Evolutionary conservation across 1,140 invertebrate genomes (phyloP), one percentile per base, ranked within the genome.

Genomic region (Zaprionus davidi): DNA sequence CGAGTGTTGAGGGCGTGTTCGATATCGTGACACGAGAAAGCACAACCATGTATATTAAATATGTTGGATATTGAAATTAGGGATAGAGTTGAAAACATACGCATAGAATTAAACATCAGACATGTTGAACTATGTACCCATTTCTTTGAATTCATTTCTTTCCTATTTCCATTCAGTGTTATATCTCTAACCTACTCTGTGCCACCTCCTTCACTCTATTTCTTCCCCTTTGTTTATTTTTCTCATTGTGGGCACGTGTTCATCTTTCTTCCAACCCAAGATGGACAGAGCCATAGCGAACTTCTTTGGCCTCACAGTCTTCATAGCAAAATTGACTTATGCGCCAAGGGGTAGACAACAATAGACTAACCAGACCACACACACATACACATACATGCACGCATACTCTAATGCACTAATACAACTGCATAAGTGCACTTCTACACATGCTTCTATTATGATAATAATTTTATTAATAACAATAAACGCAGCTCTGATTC

Each of bases 391-490:
- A 62, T 26, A 26, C 24, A 24, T 24, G 3, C 15, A 17, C 41
- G 5, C 15, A n/a, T n/a, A 44, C 41, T 17, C n/a, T 44, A n/a
- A 51, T 24, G 58, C 36, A 55, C 68, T 59, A 71, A 57, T 69
- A 79, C 65, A 38, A 55, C 64, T 38, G 64, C 66, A 81, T 31
- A 78, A 66, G 69, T 68, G 71, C 79, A 71, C 20, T 51, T 24
- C 28, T 9, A 13, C 22, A 22, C 31, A 26, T 24, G 55, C 34
- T n/a, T 13, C 60, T 46, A 67, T 67, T 58, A 58, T 24, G 53
- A 76, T 58, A 82, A 70, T 78, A 81, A 85, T 85, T 78, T 81
- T 84, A 85, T 85, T 85, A 85, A 78, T 81, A 84, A 84, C 75
- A 84, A 85, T 78, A 70, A 71, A 77, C 69, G 82, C 82, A 81